These are phyloP conservation scores for Thymelicus acteon DNA, from an alignment of 2,888 invertebrate species.

Conservation along the genomic window DNA sequence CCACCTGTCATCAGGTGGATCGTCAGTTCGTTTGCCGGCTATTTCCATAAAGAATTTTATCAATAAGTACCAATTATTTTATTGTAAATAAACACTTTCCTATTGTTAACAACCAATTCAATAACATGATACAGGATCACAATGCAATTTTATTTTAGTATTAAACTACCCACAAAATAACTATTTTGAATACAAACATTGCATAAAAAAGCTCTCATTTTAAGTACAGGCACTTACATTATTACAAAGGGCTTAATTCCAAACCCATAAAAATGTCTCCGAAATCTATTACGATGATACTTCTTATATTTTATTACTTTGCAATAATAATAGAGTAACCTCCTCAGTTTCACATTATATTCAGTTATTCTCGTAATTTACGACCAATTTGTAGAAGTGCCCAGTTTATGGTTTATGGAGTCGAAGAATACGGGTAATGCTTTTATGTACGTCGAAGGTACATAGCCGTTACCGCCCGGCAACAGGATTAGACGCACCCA, in stretches of 20 bases:
- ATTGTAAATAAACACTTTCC: too few relatives aligned
- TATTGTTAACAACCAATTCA: not conserved
- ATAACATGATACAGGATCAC: not conserved
- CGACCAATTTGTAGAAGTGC: conserved; percentile 77
- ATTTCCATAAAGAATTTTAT: too few relatives aligned
- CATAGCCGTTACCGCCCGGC: conserved; percentile 52
- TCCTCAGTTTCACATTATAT: conserved; percentile 55
- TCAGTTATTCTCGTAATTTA: conserved; percentile 67
- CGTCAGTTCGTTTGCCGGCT: too few relatives aligned
- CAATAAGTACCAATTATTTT: too few relatives aligned
- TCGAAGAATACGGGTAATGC: conserved; percentile 25
- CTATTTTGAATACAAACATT: not conserved
- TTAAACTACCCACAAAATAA: not conserved
- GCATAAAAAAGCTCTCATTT: conserved; percentile 14
- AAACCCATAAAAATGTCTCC: conserved; percentile 34
- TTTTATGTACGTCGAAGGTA: conserved; percentile 31
- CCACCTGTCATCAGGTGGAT: too few relatives aligned
- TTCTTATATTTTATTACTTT: conserved; percentile 53
- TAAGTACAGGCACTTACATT: conserved; percentile 27
- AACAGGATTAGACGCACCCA: conserved; percentile 68
- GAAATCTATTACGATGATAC: conserved; percentile 34
- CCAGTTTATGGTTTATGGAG: conserved; percentile 53
- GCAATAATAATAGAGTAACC: conserved; percentile 57
- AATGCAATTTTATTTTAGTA: not conserved
- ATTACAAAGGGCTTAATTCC: conserved; percentile 33